Evolutionary conservation across 2,888 invertebrate species (phyloP), one percentile per base, ranked within the genome.

Genomic region (Melieria crassipennis): DNA sequence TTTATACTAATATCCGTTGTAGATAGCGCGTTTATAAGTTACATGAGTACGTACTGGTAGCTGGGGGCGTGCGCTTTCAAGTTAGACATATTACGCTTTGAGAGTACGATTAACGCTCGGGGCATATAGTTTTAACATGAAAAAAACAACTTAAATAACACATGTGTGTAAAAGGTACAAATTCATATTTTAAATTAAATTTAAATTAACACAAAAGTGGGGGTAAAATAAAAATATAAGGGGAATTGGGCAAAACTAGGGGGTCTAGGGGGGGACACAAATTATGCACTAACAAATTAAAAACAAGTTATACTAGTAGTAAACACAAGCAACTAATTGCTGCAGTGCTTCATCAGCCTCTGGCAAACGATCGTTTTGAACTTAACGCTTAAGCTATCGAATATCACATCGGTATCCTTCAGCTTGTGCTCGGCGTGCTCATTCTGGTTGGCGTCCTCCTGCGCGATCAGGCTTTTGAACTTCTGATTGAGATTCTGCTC

Each of bases 361-460:
- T 87, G 86, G 78, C 87, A 87, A 70, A 87, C 79, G 70, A 84
- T 83, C 67, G 87, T 84, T 79, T 86, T 87, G 77, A 87, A 87
- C 77, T 84, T 85, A 16, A 86, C 85, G 74, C 85, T 84, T 70
- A 87, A 83, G 69, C 81, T 81, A 77, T 87, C 86, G 70, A 87
- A 87, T 69, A 87, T 87, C 72, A 82, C 79, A 76, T 87, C 87
- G 60, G 85, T 86, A 66, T 87, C 84, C 58, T 84, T 83, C 64
- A 87, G 78, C 71, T 78, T 77, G 58, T 79, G 80, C 16, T 80
- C 77, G 6, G 65, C 63, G 56, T 73, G 73, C 43, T 74, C 64
- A 73, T 77, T 81, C 66, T 75, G 78, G 68, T 79, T 73, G 16
- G 58, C 43, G 30, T 69, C 64, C 57, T 73, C 74, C 68, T 74